These are phyloP conservation scores for Scaptomyza hsui DNA, from an alignment of 1,140 invertebrate species.

Conservation along the genomic window DNA sequence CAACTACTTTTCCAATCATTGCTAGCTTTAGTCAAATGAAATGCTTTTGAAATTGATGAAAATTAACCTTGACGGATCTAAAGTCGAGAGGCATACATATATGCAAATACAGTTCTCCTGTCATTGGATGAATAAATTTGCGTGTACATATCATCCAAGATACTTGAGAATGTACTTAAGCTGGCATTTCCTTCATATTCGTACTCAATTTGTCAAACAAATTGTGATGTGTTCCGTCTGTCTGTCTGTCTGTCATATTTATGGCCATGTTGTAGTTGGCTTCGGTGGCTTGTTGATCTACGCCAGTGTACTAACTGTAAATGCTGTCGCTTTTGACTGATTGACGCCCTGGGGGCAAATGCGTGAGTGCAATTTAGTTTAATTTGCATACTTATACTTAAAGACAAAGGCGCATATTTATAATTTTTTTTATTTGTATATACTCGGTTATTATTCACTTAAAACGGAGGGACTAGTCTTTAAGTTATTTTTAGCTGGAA, in stretches of 20 bases:
- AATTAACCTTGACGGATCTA: constrained; percentile 16
- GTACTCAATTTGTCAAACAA: constrained; percentile 55
- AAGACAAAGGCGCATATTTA: constrained; percentile 13
- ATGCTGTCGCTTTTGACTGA: constrained; percentile 64
- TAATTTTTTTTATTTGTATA: neutral
- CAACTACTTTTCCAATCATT: neutral
- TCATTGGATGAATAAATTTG: constrained; percentile 28
- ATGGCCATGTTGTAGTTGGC: constrained; percentile 11
- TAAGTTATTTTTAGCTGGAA: no score
- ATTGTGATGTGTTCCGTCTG: constrained; percentile 5
- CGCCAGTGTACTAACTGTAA: constrained; percentile 46
- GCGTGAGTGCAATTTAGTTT: constrained; percentile 45
- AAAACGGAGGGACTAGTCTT: no score
- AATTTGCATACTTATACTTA: constrained; percentile 52
- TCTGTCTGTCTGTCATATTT: constrained; percentile 33
- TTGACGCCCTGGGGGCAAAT: constrained; percentile 47
- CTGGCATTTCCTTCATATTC: constrained; percentile 45
- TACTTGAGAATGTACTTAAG: constrained; percentile 42
- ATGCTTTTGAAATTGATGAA: constrained; percentile 44
- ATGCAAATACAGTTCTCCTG: constrained; percentile 46
- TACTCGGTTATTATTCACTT: constrained; percentile 15
- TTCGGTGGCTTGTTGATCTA: constrained; percentile 32
- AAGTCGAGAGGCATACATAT: constrained; percentile 10
- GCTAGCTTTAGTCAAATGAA: constrained; percentile 21
- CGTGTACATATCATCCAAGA: constrained; percentile 40